Conservation (phyloP, 2,888 invertebrate genomes). For the Lasioglossum pauxillum region DNA sequence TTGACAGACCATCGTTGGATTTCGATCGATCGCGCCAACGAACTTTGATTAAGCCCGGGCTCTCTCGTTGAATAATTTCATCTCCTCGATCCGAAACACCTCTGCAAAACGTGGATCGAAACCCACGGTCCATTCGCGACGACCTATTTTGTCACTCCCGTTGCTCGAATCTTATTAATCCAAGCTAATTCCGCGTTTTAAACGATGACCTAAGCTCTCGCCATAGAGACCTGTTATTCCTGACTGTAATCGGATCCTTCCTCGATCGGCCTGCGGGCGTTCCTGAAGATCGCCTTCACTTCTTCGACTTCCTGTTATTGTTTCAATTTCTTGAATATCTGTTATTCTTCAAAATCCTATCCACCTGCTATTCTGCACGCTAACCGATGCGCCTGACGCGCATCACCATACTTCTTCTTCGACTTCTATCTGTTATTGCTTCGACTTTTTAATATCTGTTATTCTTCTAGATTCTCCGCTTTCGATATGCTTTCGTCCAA, state of each 20-base stretch:
- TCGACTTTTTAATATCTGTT: background rate
- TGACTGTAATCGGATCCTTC: slow-evolving; percentile 2
- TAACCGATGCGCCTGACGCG: background rate
- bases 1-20: background rate
- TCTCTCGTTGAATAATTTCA: background rate
- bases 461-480: background rate
- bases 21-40: background rate
- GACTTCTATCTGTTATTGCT: background rate
- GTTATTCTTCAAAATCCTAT: background rate
- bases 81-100: background rate
- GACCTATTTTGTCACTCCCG: background rate
- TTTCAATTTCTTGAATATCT: background rate
- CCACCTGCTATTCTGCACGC: background rate
- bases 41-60: background rate
- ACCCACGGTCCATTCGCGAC: background rate
- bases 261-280: background rate
- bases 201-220: background rate
- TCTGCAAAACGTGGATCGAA: background rate
- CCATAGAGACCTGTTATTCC: slow-evolving; percentile 4
- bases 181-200: slow-evolving; percentile 3
- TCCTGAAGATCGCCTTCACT: background rate
- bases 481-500: too few species aligned
- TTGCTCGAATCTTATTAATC: background rate
- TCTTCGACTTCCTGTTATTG: background rate
- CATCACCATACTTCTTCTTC: background rate